Percentiles rank a stretch among this genome's conserved stretches.
phyloP scores from a whole-genome alignment of 1,140 invertebrate genomes.

The Drosophila paulistorum region DNA sequence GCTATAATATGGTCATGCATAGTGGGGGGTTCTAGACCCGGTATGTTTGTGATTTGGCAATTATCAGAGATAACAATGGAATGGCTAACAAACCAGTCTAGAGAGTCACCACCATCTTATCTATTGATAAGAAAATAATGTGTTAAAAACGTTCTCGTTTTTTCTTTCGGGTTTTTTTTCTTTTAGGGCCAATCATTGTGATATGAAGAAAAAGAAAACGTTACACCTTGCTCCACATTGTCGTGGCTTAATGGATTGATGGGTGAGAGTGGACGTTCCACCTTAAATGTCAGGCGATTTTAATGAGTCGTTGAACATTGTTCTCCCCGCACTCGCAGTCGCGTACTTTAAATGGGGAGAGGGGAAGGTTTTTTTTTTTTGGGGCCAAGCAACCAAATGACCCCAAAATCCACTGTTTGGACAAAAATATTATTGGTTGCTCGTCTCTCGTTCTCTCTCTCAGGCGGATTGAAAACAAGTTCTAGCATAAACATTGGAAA shows the following conservation, averaged over 20 bases:
- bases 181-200: conserved; percentile 27
- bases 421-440: neutral
- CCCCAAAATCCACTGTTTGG: conserved; percentile 17
- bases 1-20: neutral
- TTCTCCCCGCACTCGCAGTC: conserved; percentile 28
- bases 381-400: neutral
- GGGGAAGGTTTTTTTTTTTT: too few relatives aligned
- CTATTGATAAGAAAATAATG: conserved; percentile 36
- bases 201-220: conserved; percentile 28
- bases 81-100: conserved; percentile 18
- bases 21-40: conserved; percentile 24
- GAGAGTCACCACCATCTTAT: conserved; percentile 27
- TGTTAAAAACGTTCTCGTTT: neutral
- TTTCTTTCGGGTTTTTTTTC: neutral
- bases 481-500: conserved; percentile 26
- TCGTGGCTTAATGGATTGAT: neutral
- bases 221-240: neutral
- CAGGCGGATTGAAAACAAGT: conserved; percentile 48
- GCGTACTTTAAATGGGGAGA: neutral
- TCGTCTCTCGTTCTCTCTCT: neutral
- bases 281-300: conserved; percentile 50
- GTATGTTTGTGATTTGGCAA: conserved; percentile 39
- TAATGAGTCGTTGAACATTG: conserved; percentile 28
- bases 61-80: conserved; percentile 28
- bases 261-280: conserved; percentile 25